A percentile compares a stretch with the other conserved stretches of the same genome.
Conservation (phyloP, 2,113 vertebrate genomes). For the Oncorhynchus keta region DNA sequence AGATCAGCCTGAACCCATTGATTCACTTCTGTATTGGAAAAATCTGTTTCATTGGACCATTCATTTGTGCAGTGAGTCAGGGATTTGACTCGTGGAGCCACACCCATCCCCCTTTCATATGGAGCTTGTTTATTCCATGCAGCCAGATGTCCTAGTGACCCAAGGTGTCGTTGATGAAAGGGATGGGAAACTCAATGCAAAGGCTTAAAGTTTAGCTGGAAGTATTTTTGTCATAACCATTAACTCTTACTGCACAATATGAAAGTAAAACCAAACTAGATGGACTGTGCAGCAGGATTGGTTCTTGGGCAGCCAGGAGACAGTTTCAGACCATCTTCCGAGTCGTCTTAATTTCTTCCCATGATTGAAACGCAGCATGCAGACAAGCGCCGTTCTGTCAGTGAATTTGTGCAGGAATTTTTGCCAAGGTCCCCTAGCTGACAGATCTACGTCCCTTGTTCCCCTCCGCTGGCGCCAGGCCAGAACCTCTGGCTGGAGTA, state of each 20-base stretch:
- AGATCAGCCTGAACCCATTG: neutral
- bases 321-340: neutral
- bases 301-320: neutral
- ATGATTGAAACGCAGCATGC: neutral
- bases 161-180: neutral
- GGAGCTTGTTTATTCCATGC: neutral
- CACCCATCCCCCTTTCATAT: neutral
- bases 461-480: neutral
- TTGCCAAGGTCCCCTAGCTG: neutral
- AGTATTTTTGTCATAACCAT: neutral
- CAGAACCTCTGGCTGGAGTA: conserved; percentile 9
- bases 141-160: neutral
- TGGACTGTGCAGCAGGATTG: neutral
- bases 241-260: neutral
- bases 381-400: too few species aligned
- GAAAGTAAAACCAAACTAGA: neutral
- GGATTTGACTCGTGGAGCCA: neutral
- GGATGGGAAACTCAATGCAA: neutral
- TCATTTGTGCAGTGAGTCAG: neutral
- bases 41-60: neutral
- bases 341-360: neutral
- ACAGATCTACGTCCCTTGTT: neutral
- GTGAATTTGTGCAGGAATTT: neutral
- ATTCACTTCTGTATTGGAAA: neutral
- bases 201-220: neutral